Evolutionary conservation across 1,140 invertebrate genomes (phyloP).

Genomic region (Cydia pomonella): DNA sequence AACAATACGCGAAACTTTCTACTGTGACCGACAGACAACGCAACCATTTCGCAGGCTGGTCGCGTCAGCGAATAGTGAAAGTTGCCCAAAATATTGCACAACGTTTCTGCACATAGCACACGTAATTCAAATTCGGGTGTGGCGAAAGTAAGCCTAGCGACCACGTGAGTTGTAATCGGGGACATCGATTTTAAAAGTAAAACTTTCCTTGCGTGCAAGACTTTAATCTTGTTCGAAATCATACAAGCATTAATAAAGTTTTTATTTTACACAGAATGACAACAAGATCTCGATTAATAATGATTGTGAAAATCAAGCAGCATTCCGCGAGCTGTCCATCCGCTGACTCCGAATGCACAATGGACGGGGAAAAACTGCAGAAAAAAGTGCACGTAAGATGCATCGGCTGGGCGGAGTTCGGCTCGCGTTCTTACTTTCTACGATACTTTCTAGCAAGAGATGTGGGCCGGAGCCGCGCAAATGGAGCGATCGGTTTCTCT

Average conservation of each 20-base stretch:
- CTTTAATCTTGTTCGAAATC: constrained; percentile 27
- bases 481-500: constrained; percentile 79
- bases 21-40: constrained; percentile 68
- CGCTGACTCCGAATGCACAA: constrained; percentile 46
- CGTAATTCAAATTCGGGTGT: constrained; percentile 76
- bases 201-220: constrained; percentile 26
- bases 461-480: constrained; percentile 76
- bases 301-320: constrained; percentile 32
- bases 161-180: constrained; percentile 19
- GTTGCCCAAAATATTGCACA: constrained; percentile 78
- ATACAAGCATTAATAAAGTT: background rate
- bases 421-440: constrained; percentile 78
- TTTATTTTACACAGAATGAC: constrained; percentile 16
- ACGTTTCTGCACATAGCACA: constrained; percentile 55
- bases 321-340: constrained; percentile 34
- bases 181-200: constrained; percentile 31
- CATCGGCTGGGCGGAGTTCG: constrained; percentile 66
- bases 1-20: constrained; percentile 69
- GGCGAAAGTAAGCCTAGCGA: constrained; percentile 65
- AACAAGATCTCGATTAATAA: constrained; percentile 13
- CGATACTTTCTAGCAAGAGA: constrained; percentile 79
- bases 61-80: constrained; percentile 76
- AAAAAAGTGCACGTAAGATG: constrained; percentile 72
- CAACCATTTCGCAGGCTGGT: constrained; percentile 72
- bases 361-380: constrained; percentile 51